phyloP scores from a whole-genome alignment of 2,113 vertebrate genomes.

The Erythrocercus mccallii region DNA sequence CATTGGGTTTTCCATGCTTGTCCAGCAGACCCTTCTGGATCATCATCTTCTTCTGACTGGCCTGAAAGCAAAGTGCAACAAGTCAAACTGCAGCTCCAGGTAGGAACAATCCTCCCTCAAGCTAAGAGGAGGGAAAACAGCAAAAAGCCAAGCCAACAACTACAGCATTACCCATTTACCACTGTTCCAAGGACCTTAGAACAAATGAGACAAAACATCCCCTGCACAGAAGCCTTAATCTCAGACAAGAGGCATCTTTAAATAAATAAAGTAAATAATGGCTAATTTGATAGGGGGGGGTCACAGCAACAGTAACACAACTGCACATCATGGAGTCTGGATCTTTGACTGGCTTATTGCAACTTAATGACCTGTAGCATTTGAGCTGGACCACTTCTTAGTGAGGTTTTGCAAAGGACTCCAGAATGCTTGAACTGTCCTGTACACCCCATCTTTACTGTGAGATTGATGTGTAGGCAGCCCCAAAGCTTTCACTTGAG shows the following conservation, averaged over 20 bases:
- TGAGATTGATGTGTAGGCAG: too few relatives aligned
- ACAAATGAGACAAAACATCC: not conserved
- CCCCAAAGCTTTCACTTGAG: too few relatives aligned
- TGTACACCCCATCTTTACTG: not conserved
- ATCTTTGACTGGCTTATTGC: not conserved
- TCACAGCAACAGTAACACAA: not conserved
- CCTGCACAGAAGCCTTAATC: not conserved
- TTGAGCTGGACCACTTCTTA: not conserved
- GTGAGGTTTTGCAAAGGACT: not conserved
- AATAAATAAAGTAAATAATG: too few relatives aligned
- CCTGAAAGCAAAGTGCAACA: constrained; percentile 65
- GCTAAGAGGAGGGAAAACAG: not conserved
- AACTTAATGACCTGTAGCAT: not conserved
- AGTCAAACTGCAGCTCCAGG: not conserved
- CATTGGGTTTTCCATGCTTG: constrained; percentile 90
- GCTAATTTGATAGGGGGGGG: not conserved
- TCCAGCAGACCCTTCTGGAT: constrained; percentile 92
- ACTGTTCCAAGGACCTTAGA: not conserved
- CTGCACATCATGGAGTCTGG: not conserved
- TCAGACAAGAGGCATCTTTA: not conserved
- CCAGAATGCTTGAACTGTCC: not conserved
- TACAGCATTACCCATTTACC: not conserved
- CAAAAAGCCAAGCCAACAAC: not conserved
- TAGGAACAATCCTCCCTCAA: not conserved
- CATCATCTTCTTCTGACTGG: constrained; percentile 94